Conservation (phyloP, 1,140 invertebrate species). For the Diachasmimorpha longicaudata region DNA sequence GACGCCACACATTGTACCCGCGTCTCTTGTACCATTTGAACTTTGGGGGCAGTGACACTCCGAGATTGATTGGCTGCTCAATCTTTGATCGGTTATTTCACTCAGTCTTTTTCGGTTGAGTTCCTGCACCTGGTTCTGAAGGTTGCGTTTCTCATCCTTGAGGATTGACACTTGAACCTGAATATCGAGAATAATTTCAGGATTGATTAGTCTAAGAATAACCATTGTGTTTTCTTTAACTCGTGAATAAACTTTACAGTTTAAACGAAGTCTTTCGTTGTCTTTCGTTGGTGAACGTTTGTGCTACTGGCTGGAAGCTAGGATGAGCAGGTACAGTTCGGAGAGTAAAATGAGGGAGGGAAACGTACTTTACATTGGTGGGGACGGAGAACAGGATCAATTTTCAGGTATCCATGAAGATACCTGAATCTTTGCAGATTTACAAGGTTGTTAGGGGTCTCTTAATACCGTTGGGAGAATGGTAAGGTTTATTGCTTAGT, state of each 20-base stretch:
- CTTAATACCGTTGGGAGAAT: too few relatives aligned
- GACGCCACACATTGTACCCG: conserved; percentile 71
- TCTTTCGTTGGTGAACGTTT: neutral
- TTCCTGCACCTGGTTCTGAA: conserved; percentile 67
- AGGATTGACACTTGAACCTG: conserved; percentile 74
- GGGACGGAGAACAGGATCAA: neutral
- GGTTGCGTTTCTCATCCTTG: conserved; percentile 75
- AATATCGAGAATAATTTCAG: neutral
- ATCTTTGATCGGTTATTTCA: conserved; percentile 41
- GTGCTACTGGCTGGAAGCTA: neutral
- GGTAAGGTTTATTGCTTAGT: too few relatives aligned
- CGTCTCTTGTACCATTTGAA: conserved; percentile 62
- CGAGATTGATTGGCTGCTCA: conserved; percentile 58
- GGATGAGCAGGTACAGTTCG: neutral
- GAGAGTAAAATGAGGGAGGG: neutral
- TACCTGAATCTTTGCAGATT: neutral
- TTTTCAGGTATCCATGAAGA: neutral
- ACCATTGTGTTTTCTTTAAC: neutral
- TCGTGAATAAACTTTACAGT: too few relatives aligned
- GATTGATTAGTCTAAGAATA: neutral
- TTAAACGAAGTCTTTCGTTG: neutral
- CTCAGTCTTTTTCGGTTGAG: conserved; percentile 38
- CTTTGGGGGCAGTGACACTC: conserved; percentile 42
- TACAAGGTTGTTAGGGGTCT: neutral
- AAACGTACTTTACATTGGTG: neutral